Conservation (phyloP, 1,140 invertebrate genomes). For the Laupala kohalensis region DNA sequence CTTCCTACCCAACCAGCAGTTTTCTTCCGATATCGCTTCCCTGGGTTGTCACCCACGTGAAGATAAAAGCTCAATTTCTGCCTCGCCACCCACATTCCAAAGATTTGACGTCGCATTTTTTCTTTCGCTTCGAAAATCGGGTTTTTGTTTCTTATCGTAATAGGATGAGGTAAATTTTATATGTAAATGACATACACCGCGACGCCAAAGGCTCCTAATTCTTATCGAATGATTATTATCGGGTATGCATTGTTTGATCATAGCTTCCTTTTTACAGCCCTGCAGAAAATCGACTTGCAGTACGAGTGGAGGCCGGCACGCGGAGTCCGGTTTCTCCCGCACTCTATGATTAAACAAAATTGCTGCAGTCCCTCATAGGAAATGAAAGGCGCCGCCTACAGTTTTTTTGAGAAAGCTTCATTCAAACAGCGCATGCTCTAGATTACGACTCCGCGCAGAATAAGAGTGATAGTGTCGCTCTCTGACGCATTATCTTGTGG, state of each 20-base stretch:
- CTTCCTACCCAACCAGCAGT: neutral
- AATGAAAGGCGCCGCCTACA: neutral
- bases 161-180: neutral
- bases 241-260: neutral
- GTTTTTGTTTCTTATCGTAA: neutral
- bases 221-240: neutral
- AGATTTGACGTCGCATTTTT: neutral
- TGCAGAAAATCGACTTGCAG: neutral
- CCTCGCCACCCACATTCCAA: neutral
- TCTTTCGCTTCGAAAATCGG: neutral
- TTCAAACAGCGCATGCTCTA: too few species aligned
- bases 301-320: neutral
- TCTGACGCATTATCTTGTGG: neutral
- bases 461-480: neutral
- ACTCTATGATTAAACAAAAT: neutral
- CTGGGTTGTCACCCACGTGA: neutral
- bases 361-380: neutral
- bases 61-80: neutral
- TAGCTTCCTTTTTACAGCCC: neutral
- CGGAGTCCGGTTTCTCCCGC: neutral
- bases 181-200: neutral
- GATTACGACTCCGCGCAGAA: neutral
- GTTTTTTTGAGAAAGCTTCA: neutral
- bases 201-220: neutral
- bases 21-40: neutral